Base-by-base conservation (phyloP, 2,797 vertebrate genomes). In the Nasua narica region DNA sequence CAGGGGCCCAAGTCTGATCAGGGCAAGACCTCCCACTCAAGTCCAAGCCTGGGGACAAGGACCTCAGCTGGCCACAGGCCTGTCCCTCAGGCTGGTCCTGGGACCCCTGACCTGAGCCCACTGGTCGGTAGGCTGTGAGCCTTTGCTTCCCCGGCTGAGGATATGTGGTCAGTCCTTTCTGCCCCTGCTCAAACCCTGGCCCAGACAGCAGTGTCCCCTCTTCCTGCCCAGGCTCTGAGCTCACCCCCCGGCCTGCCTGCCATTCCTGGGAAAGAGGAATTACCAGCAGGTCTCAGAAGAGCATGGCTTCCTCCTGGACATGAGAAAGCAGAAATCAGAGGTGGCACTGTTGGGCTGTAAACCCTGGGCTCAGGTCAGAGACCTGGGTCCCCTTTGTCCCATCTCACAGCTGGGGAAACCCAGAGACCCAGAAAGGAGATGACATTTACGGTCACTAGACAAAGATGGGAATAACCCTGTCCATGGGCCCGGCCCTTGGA, bases 241-340 rank as follows among this genome's bases (percentile, higher is more conserved):
- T 96, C 87, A 70, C 72, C 7, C 4, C n/a, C 0, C 4, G 43
- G 37, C 50, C 77, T 3, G 7, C 27, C 40, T 48, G 50, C 83
- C 58, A 56, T 98, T 97, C 95, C 94, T 95, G 95, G 87, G 96
- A 97, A 97, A 97, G 97, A 97, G 98, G 95, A 98, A 97, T 98
- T 88, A 89, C 46, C 2, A 0, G 43, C 52, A 65, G 54, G 48
- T 97, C 87, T 97, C 89, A 94, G 78, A 82, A 50, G 19, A 40
- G 40, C 37, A 3, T 1, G 8, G 96, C 96, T 98, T 98, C 97
- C 97, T 97, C 97, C 90, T 95, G 84, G 92, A 90, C 48, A 1
- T 95, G 96, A 98, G 85, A 95, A 97, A 96, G 97, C 97, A 98
- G 92, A 98, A 97, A 79, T 62, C 58, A 37, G 79, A 92, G 81